Conservation (phyloP, 2,113 vertebrate genomes). For the Lontra canadensis region DNA sequence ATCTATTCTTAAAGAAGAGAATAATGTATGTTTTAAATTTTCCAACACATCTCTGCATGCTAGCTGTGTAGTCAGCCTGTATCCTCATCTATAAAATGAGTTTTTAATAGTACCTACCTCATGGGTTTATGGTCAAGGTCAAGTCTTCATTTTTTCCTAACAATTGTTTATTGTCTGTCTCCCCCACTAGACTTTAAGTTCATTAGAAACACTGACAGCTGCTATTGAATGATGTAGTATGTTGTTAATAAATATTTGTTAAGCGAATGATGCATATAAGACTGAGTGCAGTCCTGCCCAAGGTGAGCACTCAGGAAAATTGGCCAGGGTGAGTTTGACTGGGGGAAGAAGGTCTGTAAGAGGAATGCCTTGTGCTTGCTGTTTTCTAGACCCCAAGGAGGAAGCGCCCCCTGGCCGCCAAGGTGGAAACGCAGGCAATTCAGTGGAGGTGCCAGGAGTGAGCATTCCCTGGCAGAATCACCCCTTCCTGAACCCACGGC, state of each 20-base stretch:
- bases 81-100: not conserved
- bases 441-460: not conserved
- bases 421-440: not conserved
- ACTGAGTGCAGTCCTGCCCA: not conserved
- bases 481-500: constrained; percentile 79
- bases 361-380: not conserved
- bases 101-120: constrained; percentile 40
- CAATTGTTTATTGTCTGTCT: not conserved
- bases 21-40: not conserved
- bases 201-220: not conserved
- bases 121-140: not conserved
- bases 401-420: not conserved
- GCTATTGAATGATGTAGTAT: not conserved
- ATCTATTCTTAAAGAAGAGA: constrained; percentile 18
- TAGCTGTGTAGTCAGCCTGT: not conserved
- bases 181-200: not conserved
- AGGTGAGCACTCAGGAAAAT: not conserved
- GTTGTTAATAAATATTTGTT: not conserved
- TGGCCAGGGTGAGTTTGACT: not conserved
- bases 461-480: not conserved
- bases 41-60: not conserved
- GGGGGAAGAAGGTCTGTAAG: not conserved
- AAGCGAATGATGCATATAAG: not conserved
- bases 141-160: not conserved
- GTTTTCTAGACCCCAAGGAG: constrained; percentile 60